Evolutionary conservation across 2,888 invertebrate species (phyloP).

Genomic region (Campaea margaritaria): DNA sequence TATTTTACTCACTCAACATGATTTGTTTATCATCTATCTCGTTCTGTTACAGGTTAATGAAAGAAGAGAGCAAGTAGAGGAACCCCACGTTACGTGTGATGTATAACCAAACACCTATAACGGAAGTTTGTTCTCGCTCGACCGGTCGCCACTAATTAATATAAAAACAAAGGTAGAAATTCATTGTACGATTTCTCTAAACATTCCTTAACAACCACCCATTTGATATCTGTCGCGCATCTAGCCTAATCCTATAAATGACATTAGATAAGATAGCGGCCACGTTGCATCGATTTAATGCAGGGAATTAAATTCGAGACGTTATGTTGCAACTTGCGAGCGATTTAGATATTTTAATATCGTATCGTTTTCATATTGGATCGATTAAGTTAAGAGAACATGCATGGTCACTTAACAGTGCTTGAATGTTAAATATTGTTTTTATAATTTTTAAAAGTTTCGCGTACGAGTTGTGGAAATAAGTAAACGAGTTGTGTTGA

Average conservation of each 20-base stretch:
- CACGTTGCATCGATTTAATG: conserved; percentile 57
- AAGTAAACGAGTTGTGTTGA: too few species aligned
- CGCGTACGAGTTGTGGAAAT: neutral
- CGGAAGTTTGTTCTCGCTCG: conserved; percentile 73
- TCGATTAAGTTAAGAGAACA: conserved; percentile 47
- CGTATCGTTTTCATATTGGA: conserved; percentile 49
- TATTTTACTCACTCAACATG: conserved; percentile 52
- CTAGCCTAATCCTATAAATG: conserved; percentile 82
- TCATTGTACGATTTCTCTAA: conserved; percentile 78
- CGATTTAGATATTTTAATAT: conserved; percentile 53
- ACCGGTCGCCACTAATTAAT: conserved; percentile 76
- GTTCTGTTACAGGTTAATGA: conserved; percentile 34
- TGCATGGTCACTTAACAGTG: conserved; percentile 31
- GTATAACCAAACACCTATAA: conserved; percentile 62
- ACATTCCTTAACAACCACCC: conserved; percentile 68
- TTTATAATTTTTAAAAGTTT: neutral
- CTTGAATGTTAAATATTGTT: conserved; percentile 6
- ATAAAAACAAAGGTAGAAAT: conserved; percentile 82
- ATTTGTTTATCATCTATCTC: conserved; percentile 41
- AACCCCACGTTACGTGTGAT: conserved; percentile 61
- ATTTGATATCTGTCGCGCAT: conserved; percentile 78
- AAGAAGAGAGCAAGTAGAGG: conserved; percentile 47
- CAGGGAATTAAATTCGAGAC: conserved; percentile 54
- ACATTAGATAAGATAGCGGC: conserved; percentile 77
- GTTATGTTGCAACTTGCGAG: conserved; percentile 54